These are phyloP conservation scores for Tragelaphus imberbis DNA, from an alignment of 2,113 vertebrate genomes.

Conservation along the genomic window DNA sequence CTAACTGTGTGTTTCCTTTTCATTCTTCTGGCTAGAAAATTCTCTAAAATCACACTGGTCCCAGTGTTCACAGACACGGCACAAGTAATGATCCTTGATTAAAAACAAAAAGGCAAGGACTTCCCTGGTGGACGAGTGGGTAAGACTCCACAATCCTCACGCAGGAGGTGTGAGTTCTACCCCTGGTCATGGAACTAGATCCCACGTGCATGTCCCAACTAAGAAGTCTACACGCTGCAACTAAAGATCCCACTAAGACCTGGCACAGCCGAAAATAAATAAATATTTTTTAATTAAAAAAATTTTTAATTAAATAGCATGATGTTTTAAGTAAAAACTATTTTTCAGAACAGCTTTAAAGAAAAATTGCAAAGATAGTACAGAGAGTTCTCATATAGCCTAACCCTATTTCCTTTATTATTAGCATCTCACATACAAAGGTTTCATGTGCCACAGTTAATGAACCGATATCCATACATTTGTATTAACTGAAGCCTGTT, in stretches of 20 bases:
- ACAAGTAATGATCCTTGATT: background rate
- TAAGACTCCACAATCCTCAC: background rate
- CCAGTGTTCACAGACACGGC: background rate
- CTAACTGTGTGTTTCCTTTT: background rate
- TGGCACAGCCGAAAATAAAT: background rate
- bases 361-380: background rate
- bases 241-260: background rate
- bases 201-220: background rate
- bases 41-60: background rate
- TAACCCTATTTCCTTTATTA: background rate
- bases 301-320: background rate
- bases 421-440: background rate
- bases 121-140: background rate
- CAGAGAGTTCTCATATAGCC: background rate
- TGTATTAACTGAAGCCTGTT: background rate
- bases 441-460: background rate
- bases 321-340: background rate
- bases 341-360: background rate
- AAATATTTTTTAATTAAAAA: background rate
- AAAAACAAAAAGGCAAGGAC: background rate
- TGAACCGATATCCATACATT: background rate
- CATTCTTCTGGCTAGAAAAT: background rate
- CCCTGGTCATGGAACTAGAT: background rate
- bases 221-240: background rate
- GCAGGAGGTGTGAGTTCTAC: background rate